These are phyloP conservation scores for Saguinus midas DNA, from an alignment of 2,113 vertebrate genomes.

Conservation along the genomic window DNA sequence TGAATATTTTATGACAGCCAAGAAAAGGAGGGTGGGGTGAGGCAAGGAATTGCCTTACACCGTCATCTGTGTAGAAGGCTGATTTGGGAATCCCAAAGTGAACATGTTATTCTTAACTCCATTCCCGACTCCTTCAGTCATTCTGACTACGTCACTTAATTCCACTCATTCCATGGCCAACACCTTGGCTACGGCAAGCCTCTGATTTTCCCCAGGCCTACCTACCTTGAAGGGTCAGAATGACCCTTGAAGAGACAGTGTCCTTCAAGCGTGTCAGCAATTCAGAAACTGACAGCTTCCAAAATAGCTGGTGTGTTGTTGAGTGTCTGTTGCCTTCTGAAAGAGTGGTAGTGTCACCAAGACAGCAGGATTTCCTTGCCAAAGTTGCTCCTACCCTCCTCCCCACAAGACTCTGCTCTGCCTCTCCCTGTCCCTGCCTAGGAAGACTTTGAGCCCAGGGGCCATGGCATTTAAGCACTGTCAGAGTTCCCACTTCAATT, in stretches of 20 bases:
- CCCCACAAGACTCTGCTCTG: neutral
- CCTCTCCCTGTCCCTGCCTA: neutral
- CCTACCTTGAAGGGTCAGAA: slow-evolving; percentile 68
- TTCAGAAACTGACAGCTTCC: slow-evolving; percentile 65
- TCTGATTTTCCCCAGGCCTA: slow-evolving; percentile 42
- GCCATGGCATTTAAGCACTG: slow-evolving; percentile 74
- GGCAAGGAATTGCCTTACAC: neutral
- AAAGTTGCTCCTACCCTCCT: slow-evolving; percentile 19
- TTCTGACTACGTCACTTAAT: neutral
- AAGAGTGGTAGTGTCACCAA: neutral
- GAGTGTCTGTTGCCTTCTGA: slow-evolving; percentile 45
- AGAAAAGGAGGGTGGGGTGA: neutral
- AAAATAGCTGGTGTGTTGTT: slow-evolving; percentile 44
- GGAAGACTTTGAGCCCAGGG: slow-evolving; percentile 35
- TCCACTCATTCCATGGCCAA: neutral
- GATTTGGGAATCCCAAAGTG: neutral
- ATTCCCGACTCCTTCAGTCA: neutral
- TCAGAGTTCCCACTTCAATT: slow-evolving; percentile 67
- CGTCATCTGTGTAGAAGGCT: neutral
- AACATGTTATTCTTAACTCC: neutral
- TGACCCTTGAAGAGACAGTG: slow-evolving; percentile 58
- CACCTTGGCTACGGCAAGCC: neutral
- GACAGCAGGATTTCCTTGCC: slow-evolving; percentile 52
- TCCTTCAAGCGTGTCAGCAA: slow-evolving; percentile 74
- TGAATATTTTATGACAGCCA: neutral